Conservation (phyloP, 2,797 vertebrate genomes). For the Danio tinwini region DNA sequence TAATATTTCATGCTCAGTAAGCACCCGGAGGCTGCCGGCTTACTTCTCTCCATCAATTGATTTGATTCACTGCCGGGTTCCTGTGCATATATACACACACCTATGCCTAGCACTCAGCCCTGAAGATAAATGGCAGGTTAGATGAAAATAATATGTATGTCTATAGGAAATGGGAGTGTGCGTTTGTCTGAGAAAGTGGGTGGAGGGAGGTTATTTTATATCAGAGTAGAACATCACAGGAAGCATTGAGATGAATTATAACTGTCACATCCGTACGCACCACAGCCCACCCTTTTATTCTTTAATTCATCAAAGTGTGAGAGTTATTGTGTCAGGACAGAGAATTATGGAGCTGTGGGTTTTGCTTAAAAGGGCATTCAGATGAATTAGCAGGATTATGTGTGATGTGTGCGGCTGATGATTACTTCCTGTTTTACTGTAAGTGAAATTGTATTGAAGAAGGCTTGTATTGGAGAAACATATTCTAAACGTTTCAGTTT, state of each 20-base stretch:
- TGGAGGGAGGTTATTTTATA: slow-evolving; percentile 91
- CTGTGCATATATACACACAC: slow-evolving; percentile 72
- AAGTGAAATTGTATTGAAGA: slow-evolving; percentile 4
- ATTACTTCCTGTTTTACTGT: not conserved
- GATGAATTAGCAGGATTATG: not conserved
- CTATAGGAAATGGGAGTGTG: slow-evolving; percentile 98
- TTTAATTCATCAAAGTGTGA: slow-evolving; percentile 65
- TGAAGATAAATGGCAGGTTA: slow-evolving; percentile 98
- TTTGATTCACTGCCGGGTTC: slow-evolving; percentile 98
- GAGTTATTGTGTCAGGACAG: slow-evolving; percentile 73
- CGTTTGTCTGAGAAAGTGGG: slow-evolving; percentile 77
- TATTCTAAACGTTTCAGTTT: not conserved
- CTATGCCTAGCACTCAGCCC: slow-evolving; percentile 86
- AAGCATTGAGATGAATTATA: slow-evolving; percentile 80
- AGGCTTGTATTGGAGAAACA: not conserved
- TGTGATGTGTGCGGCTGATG: not conserved
- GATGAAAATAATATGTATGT: slow-evolving; percentile 99
- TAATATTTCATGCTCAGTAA: slow-evolving; percentile 98
- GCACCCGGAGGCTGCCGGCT: slow-evolving; percentile 88
- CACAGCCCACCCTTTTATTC: slow-evolving; percentile 51
- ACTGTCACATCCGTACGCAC: slow-evolving; percentile 63
- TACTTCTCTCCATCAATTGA: slow-evolving; percentile 99
- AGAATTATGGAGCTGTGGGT: slow-evolving; percentile 54
- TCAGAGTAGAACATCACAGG: slow-evolving; percentile 86
- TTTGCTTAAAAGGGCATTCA: slow-evolving; percentile 15